Conservation (phyloP, 2,888 invertebrate species). For the Oscheius sp. region DNA sequence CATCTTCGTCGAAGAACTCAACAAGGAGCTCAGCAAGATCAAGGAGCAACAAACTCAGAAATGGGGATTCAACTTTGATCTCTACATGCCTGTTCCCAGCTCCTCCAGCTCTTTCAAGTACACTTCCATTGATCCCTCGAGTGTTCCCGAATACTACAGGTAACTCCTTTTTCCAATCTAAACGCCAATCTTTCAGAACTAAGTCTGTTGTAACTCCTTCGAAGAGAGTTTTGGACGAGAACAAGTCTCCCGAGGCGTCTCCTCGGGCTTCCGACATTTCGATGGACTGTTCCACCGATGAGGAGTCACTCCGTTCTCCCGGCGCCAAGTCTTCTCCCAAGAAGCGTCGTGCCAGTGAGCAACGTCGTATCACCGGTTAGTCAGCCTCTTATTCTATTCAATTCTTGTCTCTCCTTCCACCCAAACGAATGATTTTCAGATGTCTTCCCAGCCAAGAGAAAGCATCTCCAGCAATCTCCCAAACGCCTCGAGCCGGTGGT, state of each 20-base stretch:
- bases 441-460: not conserved
- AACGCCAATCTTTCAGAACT: constrained; percentile 2
- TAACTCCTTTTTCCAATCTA: not conserved
- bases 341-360: not conserved
- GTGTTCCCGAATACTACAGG: constrained; percentile 30
- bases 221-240: not conserved
- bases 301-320: not conserved
- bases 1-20: not conserved
- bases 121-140: not conserved
- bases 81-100: constrained; percentile 12
- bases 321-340: not conserved
- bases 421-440: too few relatives aligned
- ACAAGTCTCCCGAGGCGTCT: not conserved
- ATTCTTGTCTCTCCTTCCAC: not conserved
- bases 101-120: constrained; percentile 20
- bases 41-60: not conserved
- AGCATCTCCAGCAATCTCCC: not conserved
- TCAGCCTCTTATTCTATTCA: not conserved
- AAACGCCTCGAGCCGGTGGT: constrained; percentile 8
- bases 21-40: constrained; percentile 3
- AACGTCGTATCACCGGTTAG: constrained; percentile 21
- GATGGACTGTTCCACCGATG: not conserved
- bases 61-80: constrained; percentile 28
- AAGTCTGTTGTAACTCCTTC: not conserved
- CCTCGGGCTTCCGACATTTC: constrained; percentile 2